Conservation (phyloP, 1,140 invertebrate species). For the Rhyacophila brunnea region DNA sequence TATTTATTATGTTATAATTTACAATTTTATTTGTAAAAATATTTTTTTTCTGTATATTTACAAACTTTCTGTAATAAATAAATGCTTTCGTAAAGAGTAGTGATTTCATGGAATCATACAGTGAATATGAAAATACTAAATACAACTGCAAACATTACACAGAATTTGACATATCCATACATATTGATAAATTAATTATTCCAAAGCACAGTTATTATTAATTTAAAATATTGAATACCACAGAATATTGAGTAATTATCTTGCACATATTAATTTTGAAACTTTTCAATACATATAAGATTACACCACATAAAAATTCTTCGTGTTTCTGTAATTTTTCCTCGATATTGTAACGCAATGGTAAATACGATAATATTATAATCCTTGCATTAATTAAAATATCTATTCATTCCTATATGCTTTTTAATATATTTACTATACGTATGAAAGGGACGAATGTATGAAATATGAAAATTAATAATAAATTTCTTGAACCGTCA, state of each 20-base stretch:
- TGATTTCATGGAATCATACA: no score
- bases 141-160: no score
- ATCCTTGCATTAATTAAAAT: neutral
- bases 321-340: neutral
- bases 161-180: no score
- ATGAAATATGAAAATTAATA: neutral
- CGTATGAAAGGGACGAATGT: constrained; percentile 5
- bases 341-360: neutral
- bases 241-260: constrained; percentile 1
- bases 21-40: no score
- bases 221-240: constrained; percentile 4
- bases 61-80: no score
- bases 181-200: no score
- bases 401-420: constrained; percentile 12
- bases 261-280: neutral
- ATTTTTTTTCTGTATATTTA: no score
- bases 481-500: no score
- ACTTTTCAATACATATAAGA: neutral
- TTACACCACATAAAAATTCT: neutral
- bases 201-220: no score
- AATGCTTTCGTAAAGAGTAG: no score
- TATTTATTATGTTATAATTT: no score
- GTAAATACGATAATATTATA: neutral
- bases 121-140: no score
- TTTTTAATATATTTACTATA: constrained; percentile 2